Evolutionary conservation across 2,797 vertebrate species (phyloP), one percentile per base, ranked within the genome.

Genomic region (Acrocephalus scirpaceus): DNA sequence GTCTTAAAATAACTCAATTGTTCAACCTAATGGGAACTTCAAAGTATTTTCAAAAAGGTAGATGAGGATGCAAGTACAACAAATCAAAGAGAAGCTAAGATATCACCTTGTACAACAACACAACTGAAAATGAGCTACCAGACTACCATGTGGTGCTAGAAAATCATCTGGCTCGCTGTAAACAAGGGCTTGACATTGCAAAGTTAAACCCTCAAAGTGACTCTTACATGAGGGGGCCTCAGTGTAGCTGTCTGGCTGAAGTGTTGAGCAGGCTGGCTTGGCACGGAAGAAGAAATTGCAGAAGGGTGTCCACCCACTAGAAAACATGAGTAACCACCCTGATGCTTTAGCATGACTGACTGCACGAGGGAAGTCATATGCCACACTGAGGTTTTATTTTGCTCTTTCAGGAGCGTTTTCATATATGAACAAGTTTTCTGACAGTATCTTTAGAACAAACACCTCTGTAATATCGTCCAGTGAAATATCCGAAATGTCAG

Each of bases 51-150:
- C 38, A 21, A n/a, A 79, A 85, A 85, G 6, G 13, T 44, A 32
- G 25, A 34, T 13, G 20, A 3, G 3, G 47, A 18, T 40, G 2
- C 18, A 67, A 78, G 32, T 5, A 34, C 11, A 62, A 69, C 8
- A 69, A 58, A 70, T 58, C 56, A 61, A 84, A 73, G 10, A 86
- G 7, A 51, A 88, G 32, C 14, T 50, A 53, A 54, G 54, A 72
- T 82, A 88, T 88, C 44, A 86, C 23, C 58, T 54, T 45, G 29
- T n/a, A 38, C 44, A 84, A 11, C 32, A 69, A 1, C 60, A 34
- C 9, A 76, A 82, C 92, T 92, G 90, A 92, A 95, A 97, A 94
- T 93, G 95, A 96, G 80, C 94, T 74, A 79, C 29, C 67, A 88
- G 60, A 48, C 19, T 78, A 86, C 70, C 83, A 93, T 79, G 83